Percentiles rank a stretch among this genome's conserved stretches.
Evolutionary conservation across 2,888 invertebrate genomes (phyloP).

Genomic region (Clunio marinus): DNA sequence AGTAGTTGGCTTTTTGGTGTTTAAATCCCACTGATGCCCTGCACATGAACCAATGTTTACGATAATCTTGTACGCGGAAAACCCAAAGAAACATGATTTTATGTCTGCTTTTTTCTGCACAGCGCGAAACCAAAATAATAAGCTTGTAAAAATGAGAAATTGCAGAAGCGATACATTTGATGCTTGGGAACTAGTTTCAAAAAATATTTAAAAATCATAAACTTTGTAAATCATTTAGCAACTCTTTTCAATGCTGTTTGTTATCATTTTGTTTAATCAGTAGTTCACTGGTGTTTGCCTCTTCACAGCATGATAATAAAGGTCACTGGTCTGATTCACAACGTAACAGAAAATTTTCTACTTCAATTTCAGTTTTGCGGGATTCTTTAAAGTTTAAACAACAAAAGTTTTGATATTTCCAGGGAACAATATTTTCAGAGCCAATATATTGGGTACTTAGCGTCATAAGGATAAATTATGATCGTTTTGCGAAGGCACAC

Average conservation of each 20-base stretch:
- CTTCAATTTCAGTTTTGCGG: conserved; percentile 20
- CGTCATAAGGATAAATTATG: conserved; percentile 25
- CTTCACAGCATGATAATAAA: not conserved
- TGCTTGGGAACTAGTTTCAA: no score
- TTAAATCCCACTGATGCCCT: not conserved
- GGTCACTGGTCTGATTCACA: not conserved
- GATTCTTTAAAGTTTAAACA: not conserved
- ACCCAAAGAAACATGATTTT: not conserved
- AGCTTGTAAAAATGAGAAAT: no score
- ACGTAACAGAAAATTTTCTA: not conserved
- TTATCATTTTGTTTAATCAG: not conserved
- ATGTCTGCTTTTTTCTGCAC: not conserved
- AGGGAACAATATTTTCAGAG: conserved; percentile 7
- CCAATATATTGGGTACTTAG: conserved; percentile 10
- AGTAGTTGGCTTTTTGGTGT: conserved; percentile 25
- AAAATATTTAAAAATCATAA: no score
- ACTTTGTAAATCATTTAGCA: no score
- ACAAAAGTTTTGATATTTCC: not conserved
- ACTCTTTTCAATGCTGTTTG: not conserved
- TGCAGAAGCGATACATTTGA: no score
- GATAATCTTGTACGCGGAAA: conserved; percentile 2
- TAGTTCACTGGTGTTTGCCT: not conserved
- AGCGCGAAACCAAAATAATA: not conserved
- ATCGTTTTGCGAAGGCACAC: conserved; percentile 1
- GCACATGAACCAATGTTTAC: conserved; percentile 19